Conservation (phyloP, 2,113 vertebrate species). For the Daubentonia madagascariensis region DNA sequence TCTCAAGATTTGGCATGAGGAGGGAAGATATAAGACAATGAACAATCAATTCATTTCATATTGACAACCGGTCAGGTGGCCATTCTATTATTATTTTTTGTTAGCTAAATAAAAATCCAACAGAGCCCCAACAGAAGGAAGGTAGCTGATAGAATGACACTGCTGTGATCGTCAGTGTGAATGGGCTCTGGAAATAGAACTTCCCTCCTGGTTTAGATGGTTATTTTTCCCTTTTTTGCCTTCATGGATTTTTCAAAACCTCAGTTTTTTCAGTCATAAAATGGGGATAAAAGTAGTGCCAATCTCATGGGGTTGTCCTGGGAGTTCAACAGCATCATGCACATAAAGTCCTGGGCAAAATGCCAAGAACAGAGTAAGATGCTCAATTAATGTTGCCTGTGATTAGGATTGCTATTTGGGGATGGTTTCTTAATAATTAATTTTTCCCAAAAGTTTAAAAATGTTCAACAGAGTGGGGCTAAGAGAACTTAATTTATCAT, state of each 20-base stretch:
- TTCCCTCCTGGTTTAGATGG: not conserved
- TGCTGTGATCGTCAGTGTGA: rapidly evolving
- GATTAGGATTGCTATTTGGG: not conserved
- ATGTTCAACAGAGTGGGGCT: not conserved
- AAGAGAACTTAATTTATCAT: not conserved
- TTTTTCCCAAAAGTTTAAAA: not conserved
- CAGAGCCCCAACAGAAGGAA: not conserved
- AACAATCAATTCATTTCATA: not conserved
- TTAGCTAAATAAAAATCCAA: not conserved
- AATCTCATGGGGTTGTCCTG: not conserved
- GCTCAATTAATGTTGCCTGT: not conserved
- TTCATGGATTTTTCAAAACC: not conserved
- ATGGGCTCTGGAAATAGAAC: not conserved
- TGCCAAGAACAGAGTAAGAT: not conserved
- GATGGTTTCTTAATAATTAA: not conserved
- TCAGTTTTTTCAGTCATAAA: not conserved
- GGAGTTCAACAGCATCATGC: not conserved
- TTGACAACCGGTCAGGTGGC: not conserved
- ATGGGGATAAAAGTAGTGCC: not conserved
- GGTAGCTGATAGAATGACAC: too few species aligned
- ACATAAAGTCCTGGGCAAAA: not conserved
- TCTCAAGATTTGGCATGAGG: not conserved
- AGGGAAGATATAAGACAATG: not conserved
- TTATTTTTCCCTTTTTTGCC: not conserved
- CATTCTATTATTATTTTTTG: not conserved